Percentiles rank a stretch among this genome's conserved stretches.
phyloP scores from a whole-genome alignment of 2,888 invertebrate species.

The Pseudococcus jackbeardsleyi region DNA sequence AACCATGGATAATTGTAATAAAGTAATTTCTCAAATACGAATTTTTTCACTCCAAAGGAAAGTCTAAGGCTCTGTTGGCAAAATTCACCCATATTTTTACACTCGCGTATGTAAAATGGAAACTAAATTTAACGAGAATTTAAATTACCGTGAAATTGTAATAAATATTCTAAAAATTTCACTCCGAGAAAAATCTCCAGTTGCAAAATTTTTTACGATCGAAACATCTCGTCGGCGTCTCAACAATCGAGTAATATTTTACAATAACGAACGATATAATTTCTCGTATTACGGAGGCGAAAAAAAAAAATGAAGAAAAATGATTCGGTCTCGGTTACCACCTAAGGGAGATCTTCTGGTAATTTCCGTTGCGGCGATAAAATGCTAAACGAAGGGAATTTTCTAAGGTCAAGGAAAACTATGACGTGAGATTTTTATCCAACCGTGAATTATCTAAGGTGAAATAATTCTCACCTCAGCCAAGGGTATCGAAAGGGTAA shows the following conservation, averaged over 20 bases:
- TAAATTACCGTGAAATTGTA: neutral
- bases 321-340: conserved; percentile 1
- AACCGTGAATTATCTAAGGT: conserved; percentile 24
- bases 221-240: neutral
- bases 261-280: neutral
- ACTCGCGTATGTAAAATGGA: neutral
- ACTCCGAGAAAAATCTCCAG: neutral
- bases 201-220: neutral
- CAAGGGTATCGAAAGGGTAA: conserved; percentile 11
- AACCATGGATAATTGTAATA: conserved; percentile 29
- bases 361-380: neutral
- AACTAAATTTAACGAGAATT: neutral
- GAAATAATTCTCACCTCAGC: conserved; percentile 20
- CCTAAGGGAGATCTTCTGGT: conserved; percentile 2
- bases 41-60: neutral
- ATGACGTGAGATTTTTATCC: neutral
- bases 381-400: neutral
- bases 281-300: neutral
- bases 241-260: conserved; percentile 7
- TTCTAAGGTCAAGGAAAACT: conserved; percentile 46
- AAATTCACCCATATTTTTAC: neutral
- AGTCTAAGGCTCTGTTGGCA: neutral
- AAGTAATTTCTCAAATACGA: neutral
- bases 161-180: neutral
- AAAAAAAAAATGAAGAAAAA: conserved; percentile 40